phyloP scores from a whole-genome alignment of 2,888 invertebrate species.

The Ectobius pallidus region DNA sequence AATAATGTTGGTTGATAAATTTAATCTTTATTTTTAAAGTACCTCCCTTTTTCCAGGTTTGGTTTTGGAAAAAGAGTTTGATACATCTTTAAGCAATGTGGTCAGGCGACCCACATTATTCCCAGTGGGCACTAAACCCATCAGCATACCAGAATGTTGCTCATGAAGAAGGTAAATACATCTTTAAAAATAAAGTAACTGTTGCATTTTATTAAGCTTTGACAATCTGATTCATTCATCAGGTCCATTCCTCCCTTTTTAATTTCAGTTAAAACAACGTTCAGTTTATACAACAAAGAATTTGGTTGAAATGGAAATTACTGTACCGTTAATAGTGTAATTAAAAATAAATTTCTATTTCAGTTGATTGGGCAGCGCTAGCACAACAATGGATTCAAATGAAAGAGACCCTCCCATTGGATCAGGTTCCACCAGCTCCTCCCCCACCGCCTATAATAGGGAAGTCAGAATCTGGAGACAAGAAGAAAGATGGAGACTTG shows the following conservation, averaged over 20 bases:
- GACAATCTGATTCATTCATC: too few species aligned
- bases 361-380: slow-evolving; percentile 94
- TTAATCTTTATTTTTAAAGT: too few species aligned
- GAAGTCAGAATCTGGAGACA: slow-evolving; percentile 46
- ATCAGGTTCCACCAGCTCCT: slow-evolving; percentile 65
- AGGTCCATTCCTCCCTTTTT: too few species aligned
- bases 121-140: slow-evolving; percentile 83
- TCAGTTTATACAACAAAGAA: too few species aligned
- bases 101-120: slow-evolving; percentile 45
- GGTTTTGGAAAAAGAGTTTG: too few species aligned
- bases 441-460: slow-evolving; percentile 59
- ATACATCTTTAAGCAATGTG: slow-evolving; percentile 43
- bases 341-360: too few species aligned
- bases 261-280: too few species aligned
- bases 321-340: too few species aligned
- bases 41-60: too few species aligned
- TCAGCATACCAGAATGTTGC: slow-evolving; percentile 81
- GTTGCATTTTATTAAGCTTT: too few species aligned
- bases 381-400: slow-evolving; percentile 98
- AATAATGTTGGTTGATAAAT: too few species aligned
- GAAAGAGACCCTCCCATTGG: slow-evolving; percentile 74
- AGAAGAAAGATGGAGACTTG: slow-evolving; percentile 48
- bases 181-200: background rate
- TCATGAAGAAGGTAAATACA: slow-evolving; percentile 68
- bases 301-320: too few species aligned